A percentile compares a stretch with the other conserved stretches of the same genome.
phyloP scores from a whole-genome alignment of 2,888 invertebrate genomes.

The Mesorhabditis belari region DNA sequence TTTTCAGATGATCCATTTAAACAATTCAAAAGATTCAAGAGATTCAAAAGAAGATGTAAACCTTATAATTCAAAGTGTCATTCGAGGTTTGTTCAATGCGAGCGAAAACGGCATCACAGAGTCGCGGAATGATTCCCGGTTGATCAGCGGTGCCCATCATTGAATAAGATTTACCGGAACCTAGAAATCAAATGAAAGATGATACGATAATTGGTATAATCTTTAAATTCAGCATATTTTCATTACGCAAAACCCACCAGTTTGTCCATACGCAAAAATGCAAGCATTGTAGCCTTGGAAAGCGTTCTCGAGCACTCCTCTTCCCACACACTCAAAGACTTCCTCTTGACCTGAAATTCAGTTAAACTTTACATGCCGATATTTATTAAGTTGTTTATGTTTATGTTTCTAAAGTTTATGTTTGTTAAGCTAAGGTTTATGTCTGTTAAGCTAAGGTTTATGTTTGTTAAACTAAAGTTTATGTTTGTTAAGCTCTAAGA shows the following conservation, averaged over 20 bases:
- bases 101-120: conserved; percentile 89
- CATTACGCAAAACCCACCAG: conserved; percentile 55
- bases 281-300: conserved; percentile 99
- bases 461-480: no score
- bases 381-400: no score
- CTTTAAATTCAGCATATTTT: not conserved
- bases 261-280: conserved; percentile 93
- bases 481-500: no score
- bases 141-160: conserved; percentile 89
- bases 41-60: no score
- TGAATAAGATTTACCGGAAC: conserved; percentile 96
- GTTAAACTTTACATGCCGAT: no score
- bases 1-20: no score
- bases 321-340: conserved; percentile 85
- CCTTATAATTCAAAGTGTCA: conserved; percentile 64
- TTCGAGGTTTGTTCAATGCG: conserved; percentile 62
- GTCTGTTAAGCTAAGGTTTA: no score
- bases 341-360: conserved; percentile 67
- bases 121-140: conserved; percentile 90
- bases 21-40: no score
- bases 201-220: no score
- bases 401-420: no score
- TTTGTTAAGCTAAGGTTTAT: no score
- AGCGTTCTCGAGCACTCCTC: conserved; percentile 75
- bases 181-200: conserved; percentile 58